A percentile compares a stretch with the other conserved stretches of the same genome.
These are phyloP conservation scores for Stenurella melanura DNA, from an alignment of 2,888 invertebrate genomes.

Conservation along the genomic window DNA sequence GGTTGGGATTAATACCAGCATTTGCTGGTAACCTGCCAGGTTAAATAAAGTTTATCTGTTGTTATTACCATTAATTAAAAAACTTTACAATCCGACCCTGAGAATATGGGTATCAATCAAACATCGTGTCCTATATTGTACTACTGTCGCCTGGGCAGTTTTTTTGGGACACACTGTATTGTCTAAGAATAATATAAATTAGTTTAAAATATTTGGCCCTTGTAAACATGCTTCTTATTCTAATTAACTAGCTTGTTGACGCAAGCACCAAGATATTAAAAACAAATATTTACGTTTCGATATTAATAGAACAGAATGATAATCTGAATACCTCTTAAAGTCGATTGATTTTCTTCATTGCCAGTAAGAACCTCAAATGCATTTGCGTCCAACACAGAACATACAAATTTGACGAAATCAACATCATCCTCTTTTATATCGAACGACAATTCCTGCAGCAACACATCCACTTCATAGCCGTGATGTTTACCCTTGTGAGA, in stretches of 20 bases:
- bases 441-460: slow-evolving; percentile 74
- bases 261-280: neutral
- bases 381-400: slow-evolving; percentile 80
- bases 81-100: no score
- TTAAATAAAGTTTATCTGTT: no score
- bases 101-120: no score
- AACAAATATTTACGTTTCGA: neutral
- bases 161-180: no score
- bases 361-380: slow-evolving; percentile 78
- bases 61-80: no score
- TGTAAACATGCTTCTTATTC: no score
- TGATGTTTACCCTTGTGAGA: slow-evolving; percentile 76
- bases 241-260: neutral
- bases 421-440: slow-evolving; percentile 76
- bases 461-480: slow-evolving; percentile 76
- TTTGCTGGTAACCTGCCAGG: no score
- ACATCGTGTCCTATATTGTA: no score
- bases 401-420: slow-evolving; percentile 77
- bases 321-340: slow-evolving; percentile 69
- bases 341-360: slow-evolving; percentile 72
- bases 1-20: no score
- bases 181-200: no score
- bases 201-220: no score
- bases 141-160: no score
- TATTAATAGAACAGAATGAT: slow-evolving; percentile 8